Conservation (phyloP, 2,113 vertebrate genomes). For the Hydropotes inermis region DNA sequence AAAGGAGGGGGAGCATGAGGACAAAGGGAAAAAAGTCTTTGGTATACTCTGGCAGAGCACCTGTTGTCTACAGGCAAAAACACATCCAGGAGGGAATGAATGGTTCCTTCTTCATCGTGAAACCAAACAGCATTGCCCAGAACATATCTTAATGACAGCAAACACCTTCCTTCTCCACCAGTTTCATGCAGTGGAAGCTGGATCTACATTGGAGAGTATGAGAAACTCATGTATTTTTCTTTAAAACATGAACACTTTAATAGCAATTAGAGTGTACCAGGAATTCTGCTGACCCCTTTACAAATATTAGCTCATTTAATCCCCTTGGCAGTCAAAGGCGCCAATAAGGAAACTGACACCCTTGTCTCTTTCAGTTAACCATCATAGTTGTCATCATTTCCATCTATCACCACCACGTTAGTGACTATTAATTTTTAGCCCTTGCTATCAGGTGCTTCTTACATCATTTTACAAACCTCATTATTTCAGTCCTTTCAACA, state of each 20-base stretch:
- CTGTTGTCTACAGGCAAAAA: conserved; percentile 52
- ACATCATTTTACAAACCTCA: neutral
- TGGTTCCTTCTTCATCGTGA: conserved; percentile 58
- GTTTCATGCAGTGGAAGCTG: conserved; percentile 57
- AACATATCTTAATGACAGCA: conserved; percentile 67
- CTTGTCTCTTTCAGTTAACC: neutral
- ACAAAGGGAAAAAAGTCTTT: neutral
- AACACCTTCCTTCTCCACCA: conserved; percentile 53
- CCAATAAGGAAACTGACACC: neutral
- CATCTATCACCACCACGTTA: neutral
- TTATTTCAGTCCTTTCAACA: neutral
- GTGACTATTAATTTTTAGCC: neutral
- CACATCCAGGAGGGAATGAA: conserved; percentile 40
- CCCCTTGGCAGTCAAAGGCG: neutral
- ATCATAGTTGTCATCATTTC: neutral
- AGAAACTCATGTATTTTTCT: neutral
- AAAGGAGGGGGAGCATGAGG: neutral
- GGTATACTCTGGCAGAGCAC: conserved; percentile 15
- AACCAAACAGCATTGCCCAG: conserved; percentile 28
- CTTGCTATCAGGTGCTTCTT: neutral
- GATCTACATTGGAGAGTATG: conserved; percentile 46
- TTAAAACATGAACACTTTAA: neutral
- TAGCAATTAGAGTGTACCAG: neutral
- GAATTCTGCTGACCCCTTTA: neutral
- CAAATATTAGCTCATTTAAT: neutral